These are phyloP conservation scores for Ophioninae sp. DNA, from an alignment of 2,888 invertebrate genomes.

Conservation along the genomic window DNA sequence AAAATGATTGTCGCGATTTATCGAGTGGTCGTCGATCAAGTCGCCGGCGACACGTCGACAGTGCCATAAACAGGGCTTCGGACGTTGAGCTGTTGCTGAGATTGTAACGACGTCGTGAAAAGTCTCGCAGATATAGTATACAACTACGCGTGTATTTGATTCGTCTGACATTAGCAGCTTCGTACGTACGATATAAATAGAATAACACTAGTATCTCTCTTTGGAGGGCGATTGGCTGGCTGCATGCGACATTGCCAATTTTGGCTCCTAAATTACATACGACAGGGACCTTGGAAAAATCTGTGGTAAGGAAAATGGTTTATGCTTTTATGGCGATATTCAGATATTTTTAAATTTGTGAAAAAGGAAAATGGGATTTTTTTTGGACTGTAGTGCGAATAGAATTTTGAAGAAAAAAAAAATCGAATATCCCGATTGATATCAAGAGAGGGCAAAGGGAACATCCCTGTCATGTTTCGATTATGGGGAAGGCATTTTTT, in stretches of 20 bases:
- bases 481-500: neutral
- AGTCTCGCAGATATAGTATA: constrained; percentile 13
- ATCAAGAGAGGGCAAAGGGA: neutral
- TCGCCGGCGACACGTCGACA: too few species aligned
- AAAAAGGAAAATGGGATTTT: constrained; percentile 14
- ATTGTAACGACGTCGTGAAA: constrained; percentile 29
- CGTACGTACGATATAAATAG: constrained; percentile 68
- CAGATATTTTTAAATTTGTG: neutral
- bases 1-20: too few species aligned
- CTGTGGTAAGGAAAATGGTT: constrained; percentile 48
- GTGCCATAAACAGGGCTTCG: constrained; percentile 38
- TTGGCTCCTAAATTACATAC: constrained; percentile 62
- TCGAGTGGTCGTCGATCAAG: too few species aligned
- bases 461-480: neutral
- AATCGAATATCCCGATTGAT: neutral
- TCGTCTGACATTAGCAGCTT: constrained; percentile 48
- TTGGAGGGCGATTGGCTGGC: constrained; percentile 71
- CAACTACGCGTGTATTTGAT: constrained; percentile 27
- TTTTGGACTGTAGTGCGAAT: neutral
- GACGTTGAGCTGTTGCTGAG: constrained; percentile 44
- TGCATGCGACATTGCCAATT: constrained; percentile 63
- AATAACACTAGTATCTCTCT: constrained; percentile 72
- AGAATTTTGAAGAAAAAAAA: constrained; percentile 19
- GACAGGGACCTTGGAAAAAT: constrained; percentile 43
- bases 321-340: constrained; percentile 2